These are phyloP conservation scores for Campoletis sonorensis DNA, from an alignment of 1,140 invertebrate species.

Conservation along the genomic window DNA sequence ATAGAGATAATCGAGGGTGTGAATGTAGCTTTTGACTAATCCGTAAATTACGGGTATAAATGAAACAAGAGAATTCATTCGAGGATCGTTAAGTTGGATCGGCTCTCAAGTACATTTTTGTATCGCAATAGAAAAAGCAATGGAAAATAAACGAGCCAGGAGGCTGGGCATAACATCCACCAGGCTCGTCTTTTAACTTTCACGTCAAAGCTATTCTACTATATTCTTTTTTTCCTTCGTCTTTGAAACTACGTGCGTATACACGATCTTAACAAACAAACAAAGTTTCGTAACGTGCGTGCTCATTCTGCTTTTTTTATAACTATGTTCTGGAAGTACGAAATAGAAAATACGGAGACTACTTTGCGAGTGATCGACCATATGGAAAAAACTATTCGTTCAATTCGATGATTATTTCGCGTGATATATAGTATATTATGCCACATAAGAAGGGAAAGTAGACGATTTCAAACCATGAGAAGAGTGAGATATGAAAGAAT, in stretches of 20 bases:
- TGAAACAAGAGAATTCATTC: neutral
- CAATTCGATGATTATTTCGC: too few relatives aligned
- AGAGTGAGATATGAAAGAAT: too few relatives aligned
- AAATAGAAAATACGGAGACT: too few relatives aligned
- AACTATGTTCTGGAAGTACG: too few relatives aligned
- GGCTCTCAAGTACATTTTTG: neutral
- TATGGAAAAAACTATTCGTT: too few relatives aligned
- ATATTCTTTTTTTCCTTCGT: neutral
- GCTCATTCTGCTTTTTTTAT: too few relatives aligned
- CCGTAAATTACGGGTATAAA: conserved; percentile 15
- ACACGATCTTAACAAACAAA: conserved; percentile 19
- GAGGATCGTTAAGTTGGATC: neutral
- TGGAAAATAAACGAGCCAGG: neutral
- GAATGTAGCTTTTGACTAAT: conserved; percentile 31
- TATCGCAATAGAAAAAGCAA: neutral
- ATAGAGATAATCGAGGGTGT: neutral
- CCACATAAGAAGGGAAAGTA: too few relatives aligned
- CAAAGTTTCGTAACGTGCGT: neutral
- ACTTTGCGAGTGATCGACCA: too few relatives aligned
- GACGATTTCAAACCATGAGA: too few relatives aligned
- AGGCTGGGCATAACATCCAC: too few relatives aligned
- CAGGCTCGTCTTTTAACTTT: neutral
- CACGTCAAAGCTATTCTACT: neutral
- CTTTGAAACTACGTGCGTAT: conserved; percentile 37
- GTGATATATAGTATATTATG: too few relatives aligned